Conservation (phyloP, 2,797 vertebrate genomes). For the Mus caroli region DNA sequence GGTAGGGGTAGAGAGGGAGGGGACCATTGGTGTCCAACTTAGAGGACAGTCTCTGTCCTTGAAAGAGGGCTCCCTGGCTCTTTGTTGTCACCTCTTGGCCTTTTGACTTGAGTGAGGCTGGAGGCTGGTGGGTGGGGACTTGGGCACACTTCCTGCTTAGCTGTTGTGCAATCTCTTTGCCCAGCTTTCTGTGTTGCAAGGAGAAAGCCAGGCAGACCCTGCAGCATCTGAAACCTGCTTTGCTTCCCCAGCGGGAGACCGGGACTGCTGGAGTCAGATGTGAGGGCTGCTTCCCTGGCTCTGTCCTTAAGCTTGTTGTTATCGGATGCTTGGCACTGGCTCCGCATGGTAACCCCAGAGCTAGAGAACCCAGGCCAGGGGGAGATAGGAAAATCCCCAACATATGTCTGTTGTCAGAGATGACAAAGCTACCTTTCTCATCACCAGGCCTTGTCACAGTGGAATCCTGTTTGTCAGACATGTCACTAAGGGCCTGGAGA, state of each 20-base stretch:
- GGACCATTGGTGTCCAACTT: accelerated
- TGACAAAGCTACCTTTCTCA: conserved; percentile 92
- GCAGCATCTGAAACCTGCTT: conserved; percentile 82
- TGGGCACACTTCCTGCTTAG: neutral
- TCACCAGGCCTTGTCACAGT: conserved; percentile 90
- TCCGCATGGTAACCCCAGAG: conserved; percentile 87
- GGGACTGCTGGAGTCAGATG: conserved; percentile 84
- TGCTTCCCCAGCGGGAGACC: conserved; percentile 84
- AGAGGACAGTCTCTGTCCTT: neutral
- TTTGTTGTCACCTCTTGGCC: neutral
- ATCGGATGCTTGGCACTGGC: conserved; percentile 86
- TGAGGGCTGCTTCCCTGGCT: conserved; percentile 85
- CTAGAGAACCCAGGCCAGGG: conserved; percentile 82
- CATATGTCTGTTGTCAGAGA: conserved; percentile 90
- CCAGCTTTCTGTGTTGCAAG: conserved; percentile 62
- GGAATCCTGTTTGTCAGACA: conserved; percentile 92
- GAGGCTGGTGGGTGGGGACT: neutral
- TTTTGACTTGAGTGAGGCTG: neutral
- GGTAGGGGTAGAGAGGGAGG: neutral
- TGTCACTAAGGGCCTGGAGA: conserved; percentile 92
- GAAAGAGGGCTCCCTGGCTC: neutral
- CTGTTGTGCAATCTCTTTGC: neutral
- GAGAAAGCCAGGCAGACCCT: conserved; percentile 83
- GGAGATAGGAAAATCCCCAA: conserved; percentile 90
- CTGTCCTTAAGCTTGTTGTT: conserved; percentile 88